phyloP scores from a whole-genome alignment of 1,140 invertebrate genomes.

The Drosophila grimshawi region DNA sequence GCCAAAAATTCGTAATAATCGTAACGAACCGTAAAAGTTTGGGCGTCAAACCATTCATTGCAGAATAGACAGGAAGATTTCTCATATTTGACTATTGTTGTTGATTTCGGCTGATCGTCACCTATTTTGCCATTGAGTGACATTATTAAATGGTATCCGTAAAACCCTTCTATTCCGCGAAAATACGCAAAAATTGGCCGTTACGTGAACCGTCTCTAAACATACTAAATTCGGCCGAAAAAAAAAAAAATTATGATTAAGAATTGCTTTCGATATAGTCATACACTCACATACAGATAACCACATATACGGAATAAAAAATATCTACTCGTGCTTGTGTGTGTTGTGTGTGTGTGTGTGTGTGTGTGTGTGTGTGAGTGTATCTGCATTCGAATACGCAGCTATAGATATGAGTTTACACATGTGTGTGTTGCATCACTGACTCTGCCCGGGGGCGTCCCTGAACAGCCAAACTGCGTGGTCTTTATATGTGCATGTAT shows the following conservation, averaged over 20 bases:
- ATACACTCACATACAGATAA: conserved; percentile 15
- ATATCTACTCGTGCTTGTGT: background rate
- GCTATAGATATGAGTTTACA: conserved; percentile 29
- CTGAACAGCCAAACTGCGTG: conserved; percentile 27
- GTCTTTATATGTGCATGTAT: background rate
- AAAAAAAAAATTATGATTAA: conserved; percentile 57
- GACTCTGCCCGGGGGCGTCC: conserved; percentile 7
- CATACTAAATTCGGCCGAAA: conserved; percentile 64
- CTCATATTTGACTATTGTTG: conserved; percentile 80
- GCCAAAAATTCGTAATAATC: too few species aligned
- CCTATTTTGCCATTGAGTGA: conserved; percentile 39
- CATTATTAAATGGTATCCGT: conserved; percentile 30
- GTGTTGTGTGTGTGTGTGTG: background rate
- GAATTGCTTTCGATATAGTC: conserved; percentile 41
- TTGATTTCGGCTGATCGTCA: conserved; percentile 52
- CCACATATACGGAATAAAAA: background rate
- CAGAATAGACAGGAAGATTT: conserved; percentile 87
- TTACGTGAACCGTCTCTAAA: conserved; percentile 55
- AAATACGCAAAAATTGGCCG: conserved; percentile 21
- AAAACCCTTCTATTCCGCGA: background rate
- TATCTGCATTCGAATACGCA: background rate
- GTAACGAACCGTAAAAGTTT: conserved; percentile 85
- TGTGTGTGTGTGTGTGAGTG: background rate
- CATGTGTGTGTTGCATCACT: conserved; percentile 10
- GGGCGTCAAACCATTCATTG: conserved; percentile 86